These are phyloP conservation scores for Prionchulus punctatus DNA, from an alignment of 2,888 invertebrate species.

Conservation along the genomic window DNA sequence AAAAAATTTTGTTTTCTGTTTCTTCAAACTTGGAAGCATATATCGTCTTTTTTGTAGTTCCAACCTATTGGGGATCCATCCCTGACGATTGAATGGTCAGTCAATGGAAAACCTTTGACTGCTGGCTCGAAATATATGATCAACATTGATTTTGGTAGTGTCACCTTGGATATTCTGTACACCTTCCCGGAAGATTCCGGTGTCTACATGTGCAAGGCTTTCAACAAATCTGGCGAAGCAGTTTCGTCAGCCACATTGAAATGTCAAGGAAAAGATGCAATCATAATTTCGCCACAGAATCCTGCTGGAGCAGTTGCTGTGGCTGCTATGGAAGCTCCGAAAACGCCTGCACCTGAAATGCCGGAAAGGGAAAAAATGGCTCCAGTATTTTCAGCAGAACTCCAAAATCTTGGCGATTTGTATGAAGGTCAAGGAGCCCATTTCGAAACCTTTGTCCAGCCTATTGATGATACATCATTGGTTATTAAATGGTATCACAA, in stretches of 20 bases:
- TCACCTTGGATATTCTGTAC: constrained; percentile 68
- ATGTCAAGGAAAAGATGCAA: constrained; percentile 10
- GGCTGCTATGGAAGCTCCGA: constrained; percentile 24
- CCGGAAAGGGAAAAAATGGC: constrained; percentile 23
- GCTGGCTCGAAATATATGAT: constrained; percentile 43
- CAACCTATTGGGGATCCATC: constrained; percentile 81
- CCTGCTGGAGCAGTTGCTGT: constrained; percentile 3
- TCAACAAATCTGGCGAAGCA: constrained; percentile 80
- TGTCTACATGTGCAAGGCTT: constrained; percentile 79
- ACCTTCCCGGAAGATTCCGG: constrained; percentile 77
- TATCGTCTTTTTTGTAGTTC: constrained; percentile 2
- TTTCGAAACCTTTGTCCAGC: constrained; percentile 80
- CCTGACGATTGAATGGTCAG: constrained; percentile 48
- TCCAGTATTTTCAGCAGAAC: constrained; percentile 5
- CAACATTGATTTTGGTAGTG: constrained; percentile 90
- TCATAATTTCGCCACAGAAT: constrained; percentile 9
- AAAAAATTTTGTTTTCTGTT: not conserved
- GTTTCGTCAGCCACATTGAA: constrained; percentile 73
- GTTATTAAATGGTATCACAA: constrained; percentile 85
- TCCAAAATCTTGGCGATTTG: constrained; percentile 17
- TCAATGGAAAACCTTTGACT: constrained; percentile 27
- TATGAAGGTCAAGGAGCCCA: constrained; percentile 66
- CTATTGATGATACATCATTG: constrained; percentile 70
- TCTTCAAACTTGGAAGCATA: not conserved
- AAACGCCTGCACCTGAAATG: constrained; percentile 17